Conservation (phyloP, 35 echinoderm and acorn worm species). For the Apostichopus parvimensis region DNA sequence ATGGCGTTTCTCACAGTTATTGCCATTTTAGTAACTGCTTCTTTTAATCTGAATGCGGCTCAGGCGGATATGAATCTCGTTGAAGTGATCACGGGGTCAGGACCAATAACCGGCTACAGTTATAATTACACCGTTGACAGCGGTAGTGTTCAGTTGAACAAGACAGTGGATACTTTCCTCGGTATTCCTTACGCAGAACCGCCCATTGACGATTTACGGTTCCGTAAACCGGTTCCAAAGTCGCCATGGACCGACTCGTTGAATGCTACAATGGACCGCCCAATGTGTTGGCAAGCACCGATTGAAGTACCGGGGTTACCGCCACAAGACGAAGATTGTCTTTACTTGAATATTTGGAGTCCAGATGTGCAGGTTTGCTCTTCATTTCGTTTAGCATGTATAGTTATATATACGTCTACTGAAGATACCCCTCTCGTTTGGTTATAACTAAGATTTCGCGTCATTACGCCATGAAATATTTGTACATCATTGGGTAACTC, state of each 20-base stretch:
- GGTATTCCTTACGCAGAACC: constrained; percentile 81
- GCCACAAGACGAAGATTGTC: constrained; percentile 53
- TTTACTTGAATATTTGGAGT: constrained; percentile 51
- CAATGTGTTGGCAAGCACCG: constrained; percentile 63
- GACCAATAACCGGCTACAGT: constrained; percentile 19
- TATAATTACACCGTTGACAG: neutral
- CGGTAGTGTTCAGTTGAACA: neutral
- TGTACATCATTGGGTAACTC: too few species aligned
- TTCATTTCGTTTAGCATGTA: neutral
- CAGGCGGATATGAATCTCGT: neutral
- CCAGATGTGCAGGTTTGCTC: constrained; percentile 19
- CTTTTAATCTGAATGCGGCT: neutral
- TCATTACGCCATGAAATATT: too few species aligned
- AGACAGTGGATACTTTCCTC: constrained; percentile 53
- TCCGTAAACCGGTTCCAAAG: constrained; percentile 48
- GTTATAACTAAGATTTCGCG: too few species aligned
- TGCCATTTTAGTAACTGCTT: neutral
- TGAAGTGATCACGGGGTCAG: neutral
- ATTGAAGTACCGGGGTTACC: neutral
- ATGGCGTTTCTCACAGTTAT: neutral
- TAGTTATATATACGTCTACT: too few species aligned
- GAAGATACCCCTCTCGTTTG: too few species aligned
- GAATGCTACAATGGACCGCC: constrained; percentile 42
- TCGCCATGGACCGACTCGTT: constrained; percentile 37
- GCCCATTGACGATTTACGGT: constrained; percentile 49